Evolutionary conservation across 2,888 invertebrate species (phyloP), one percentile per base, ranked within the genome.

Genomic region (Agriopis marginaria): DNA sequence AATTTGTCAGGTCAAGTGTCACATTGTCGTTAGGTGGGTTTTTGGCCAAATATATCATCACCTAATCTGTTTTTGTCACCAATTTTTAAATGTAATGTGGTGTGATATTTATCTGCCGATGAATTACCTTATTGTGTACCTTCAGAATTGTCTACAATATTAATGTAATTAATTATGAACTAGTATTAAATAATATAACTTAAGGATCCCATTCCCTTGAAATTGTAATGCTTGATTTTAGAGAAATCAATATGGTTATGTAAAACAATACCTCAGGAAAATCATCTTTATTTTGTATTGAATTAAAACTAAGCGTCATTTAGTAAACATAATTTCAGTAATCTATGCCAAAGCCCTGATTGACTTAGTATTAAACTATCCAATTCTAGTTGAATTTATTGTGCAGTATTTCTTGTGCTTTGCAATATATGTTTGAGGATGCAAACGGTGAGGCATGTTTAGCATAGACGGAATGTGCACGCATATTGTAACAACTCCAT

Each of bases 271-370:
- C 69, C 69, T 65, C 69, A 50, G 42, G 40, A 14, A 50, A 63
- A 63, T 58, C 47, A 55, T 55, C 32, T 45, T 56, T 63, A 53
- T 64, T 49, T 47, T 60, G 47, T 68, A 59, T 51, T 56, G 42
- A 45, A 14, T 45, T 40, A 42, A 42, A 55, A 50, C 23, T 60
- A 32, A 61, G 62, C 12, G 10, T 32, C 49, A 42, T 63, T 44
- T 49, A 58, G 6, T 66, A 39, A 55, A 39, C 23, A n/a, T 64
- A 61, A 58, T 65, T 69, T 56, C 55, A 11, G 59, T 62, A 17
- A 63, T 66, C 42, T 54, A 70, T 59, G 66, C 70, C 70, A 70
- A 70, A 70, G 70, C 59, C 63, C 54, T 23, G 50, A 63, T 63
- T 66, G 58, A 62, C 23, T 49, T 60, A 63, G 59, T 49, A 54